Conservation (phyloP, 2,888 invertebrate species). For the Prenolepis imparis region DNA sequence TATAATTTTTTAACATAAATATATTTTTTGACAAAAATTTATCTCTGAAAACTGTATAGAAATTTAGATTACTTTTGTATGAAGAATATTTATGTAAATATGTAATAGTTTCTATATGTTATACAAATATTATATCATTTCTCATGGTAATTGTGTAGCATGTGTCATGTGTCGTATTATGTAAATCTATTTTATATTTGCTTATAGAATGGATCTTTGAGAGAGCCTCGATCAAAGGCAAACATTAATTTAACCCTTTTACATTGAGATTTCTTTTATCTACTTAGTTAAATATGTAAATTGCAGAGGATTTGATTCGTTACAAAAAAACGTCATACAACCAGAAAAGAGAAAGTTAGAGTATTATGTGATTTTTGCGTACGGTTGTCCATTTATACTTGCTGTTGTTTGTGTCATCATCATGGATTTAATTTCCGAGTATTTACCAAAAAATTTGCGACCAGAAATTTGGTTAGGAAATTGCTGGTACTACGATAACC, state of each 20-base stretch:
- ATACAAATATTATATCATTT: background rate
- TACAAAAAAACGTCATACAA: slow-evolving; percentile 83
- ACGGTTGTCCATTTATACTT: slow-evolving; percentile 89
- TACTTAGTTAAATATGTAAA: background rate
- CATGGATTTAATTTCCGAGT: slow-evolving; percentile 87
- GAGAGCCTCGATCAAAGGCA: background rate
- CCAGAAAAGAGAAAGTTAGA: slow-evolving; percentile 88
- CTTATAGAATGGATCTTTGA: background rate
- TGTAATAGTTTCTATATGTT: background rate
- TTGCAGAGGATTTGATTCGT: slow-evolving; percentile 87
- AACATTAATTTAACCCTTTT: background rate
- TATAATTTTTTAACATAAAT: background rate
- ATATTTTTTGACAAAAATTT: background rate
- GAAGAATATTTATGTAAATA: background rate
- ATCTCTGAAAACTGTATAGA: background rate
- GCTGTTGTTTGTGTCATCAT: slow-evolving; percentile 86
- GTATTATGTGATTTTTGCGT: slow-evolving; percentile 90
- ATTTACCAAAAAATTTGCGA: slow-evolving; percentile 86
- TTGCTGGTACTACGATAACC: slow-evolving; percentile 88
- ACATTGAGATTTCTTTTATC: too few relatives aligned
- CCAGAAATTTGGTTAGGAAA: slow-evolving; percentile 87
- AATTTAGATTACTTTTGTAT: background rate
- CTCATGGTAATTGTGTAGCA: background rate
- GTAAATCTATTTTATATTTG: background rate
- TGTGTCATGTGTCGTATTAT: background rate